Evolutionary conservation across 2,888 invertebrate species (phyloP), one percentile per base, ranked within the genome.

Genomic region (Nebria brevicollis): DNA sequence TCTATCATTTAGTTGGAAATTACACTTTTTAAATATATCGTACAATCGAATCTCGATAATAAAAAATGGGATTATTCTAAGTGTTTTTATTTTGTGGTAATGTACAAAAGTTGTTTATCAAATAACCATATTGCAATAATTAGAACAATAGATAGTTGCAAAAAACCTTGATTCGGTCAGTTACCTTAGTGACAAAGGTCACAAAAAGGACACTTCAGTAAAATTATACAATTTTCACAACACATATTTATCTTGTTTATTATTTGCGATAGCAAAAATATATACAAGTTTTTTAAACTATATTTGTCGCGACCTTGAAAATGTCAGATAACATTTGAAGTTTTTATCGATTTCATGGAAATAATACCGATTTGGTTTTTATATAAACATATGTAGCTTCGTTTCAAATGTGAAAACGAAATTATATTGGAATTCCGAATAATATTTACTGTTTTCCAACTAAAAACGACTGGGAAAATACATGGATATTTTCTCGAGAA

Each of bases 161-260:
- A 54, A 54, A 54, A 54, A 8, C 54, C 54, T 54, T 54, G 54
- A 54, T 54, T 54, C 11, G 54, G 54, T 54, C 54, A 54, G 54
- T 54, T 54, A 54, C 54, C 54, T 54, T 54, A 54, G 54, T 54
- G 54, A 54, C 54, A 54, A 54, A 54, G 54, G 54, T 54, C 54
- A 54, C 54, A 13, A 54, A 54, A 54, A 54, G 54, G 54, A 54
- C 54, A 54, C 54, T 11, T 54, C 54, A 8, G 6, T 54, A 54
- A 13, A 54, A 54, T 34, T 54, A 54, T 54, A 54, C 54, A 54
- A 13, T 54, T 54, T 54, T 54, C 54, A 54, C 13, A 34, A 34
- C 34, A 34, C 7, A 13, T 54, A 7, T 11, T 54, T 54, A 54
- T 54, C 54, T 8, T 54, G 54, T 54, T 54, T 54, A 13, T 54